A percentile compares a stretch with the other conserved stretches of the same genome.
Evolutionary conservation across 2,113 vertebrate genomes (phyloP).

Genomic region (Pagrus major): DNA sequence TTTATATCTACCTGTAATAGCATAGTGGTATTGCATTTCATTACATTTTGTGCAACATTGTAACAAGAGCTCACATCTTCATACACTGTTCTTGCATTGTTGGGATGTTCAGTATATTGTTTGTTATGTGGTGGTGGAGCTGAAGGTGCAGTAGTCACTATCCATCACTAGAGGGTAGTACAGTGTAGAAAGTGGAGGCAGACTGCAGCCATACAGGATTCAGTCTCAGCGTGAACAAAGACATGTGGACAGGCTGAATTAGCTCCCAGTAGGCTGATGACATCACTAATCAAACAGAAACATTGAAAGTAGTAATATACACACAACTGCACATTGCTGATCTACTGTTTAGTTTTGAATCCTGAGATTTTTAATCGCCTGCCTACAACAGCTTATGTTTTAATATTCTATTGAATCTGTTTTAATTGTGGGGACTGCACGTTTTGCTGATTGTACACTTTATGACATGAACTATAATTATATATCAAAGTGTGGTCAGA

Average conservation of each 20-base stretch:
- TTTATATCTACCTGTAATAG: background rate
- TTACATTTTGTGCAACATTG: background rate
- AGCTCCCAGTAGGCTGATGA: background rate
- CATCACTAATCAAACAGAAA: background rate
- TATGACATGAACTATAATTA: background rate
- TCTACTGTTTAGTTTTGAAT: background rate
- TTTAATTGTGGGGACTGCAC: background rate
- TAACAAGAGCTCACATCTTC: background rate
- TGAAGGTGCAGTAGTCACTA: constrained; percentile 1
- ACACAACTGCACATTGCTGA: background rate
- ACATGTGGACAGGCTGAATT: background rate
- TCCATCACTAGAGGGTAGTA: constrained; percentile 71
- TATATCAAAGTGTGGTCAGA: background rate
- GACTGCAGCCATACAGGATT: background rate
- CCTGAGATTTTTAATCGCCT: too few relatives aligned
- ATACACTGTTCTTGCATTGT: background rate
- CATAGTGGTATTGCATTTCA: background rate
- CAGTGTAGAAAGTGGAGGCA: constrained; percentile 42
- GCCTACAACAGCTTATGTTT: background rate
- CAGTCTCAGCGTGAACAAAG: constrained; percentile 3
- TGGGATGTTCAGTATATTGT: background rate
- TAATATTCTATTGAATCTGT: too few relatives aligned
- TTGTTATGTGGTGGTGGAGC: background rate
- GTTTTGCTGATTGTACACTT: background rate
- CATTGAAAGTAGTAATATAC: background rate